Percentiles rank a stretch among this genome's conserved stretches.
phyloP scores from a whole-genome alignment of 2,888 invertebrate genomes.

The Sturmia bella region DNA sequence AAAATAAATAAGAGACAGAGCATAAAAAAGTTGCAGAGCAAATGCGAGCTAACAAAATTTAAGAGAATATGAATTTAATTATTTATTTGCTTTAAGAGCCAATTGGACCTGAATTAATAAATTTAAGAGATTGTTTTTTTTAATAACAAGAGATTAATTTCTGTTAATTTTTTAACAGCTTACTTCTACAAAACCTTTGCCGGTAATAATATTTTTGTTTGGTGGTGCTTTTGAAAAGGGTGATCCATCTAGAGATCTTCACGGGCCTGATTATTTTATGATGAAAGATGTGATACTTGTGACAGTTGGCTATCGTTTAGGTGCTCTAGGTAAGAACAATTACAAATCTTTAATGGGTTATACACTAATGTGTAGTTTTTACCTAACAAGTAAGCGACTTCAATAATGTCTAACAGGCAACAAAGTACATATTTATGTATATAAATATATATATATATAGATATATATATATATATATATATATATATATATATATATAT shows the following conservation, averaged over 20 bases:
- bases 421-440: too few relatives aligned
- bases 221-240: conserved; percentile 82
- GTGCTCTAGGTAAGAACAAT: conserved; percentile 77
- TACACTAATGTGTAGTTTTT: too few relatives aligned
- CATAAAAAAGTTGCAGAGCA: too few relatives aligned
- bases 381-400: too few relatives aligned
- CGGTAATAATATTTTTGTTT: conserved; percentile 82
- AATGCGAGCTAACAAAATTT: not conserved
- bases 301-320: conserved; percentile 82
- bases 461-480: too few relatives aligned
- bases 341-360: too few relatives aligned
- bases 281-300: conserved; percentile 82
- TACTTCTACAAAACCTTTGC: conserved; percentile 72
- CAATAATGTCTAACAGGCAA: too few relatives aligned
- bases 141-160: not conserved
- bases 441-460: too few relatives aligned
- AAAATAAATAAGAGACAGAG: not conserved
- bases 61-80: not conserved
- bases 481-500: too few relatives aligned
- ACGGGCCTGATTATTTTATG: conserved; percentile 82
- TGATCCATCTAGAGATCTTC: conserved; percentile 77
- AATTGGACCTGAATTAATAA: too few relatives aligned
- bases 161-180: conserved; percentile 60
- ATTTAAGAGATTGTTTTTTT: not conserved
- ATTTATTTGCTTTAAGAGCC: too few relatives aligned